Base-by-base conservation (phyloP, 2,113 vertebrate species). In the Callospermophilus lateralis region DNA sequence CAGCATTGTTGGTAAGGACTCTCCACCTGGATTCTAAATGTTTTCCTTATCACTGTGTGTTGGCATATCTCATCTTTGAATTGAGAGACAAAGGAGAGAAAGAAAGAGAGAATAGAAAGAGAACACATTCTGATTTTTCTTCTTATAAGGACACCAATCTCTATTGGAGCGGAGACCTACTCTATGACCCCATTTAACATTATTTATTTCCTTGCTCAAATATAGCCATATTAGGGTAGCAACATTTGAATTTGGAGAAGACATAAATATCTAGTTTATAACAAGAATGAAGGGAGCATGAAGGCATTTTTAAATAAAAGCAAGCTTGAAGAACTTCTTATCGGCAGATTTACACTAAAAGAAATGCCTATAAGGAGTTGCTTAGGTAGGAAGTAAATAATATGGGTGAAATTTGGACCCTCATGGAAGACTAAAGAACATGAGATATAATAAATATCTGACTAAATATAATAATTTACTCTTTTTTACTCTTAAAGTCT, bases 1-100 rank as follows among this genome's bases (percentile, higher is more conserved):
- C 9, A 34, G 9, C 1, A 8, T 13, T 2, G 5, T 48, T 74
- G 45, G 28, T 37, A 1, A 3, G 51, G 11, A 9, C 7, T 10
- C 37, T 58, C 37, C 34, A 0, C 6, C 2, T 8, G 24, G 19
- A 8, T 7, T 73, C 6, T 1, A 19, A 24, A 53, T 11, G n/a
- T 34, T 10, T 34, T n/a, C 15, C 30, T 65, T 17, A 2, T 65
- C 22, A 15, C 2, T 67, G 3, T 76, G 24, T 37, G 10, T 15
- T 42, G 9, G 2, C 6, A 7, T 8, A 42, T 22, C 20, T 6
- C 42, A 51, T 70, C 7, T 20, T 37, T 73, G 22, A 61, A 61
- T 61, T 61, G 20, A 61, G 58, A 61, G 22, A 26, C 6, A 8
- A 37, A 22, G 13, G 7, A 42, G 30, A 34, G 84, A 48, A 11